phyloP scores from a whole-genome alignment of 2,888 invertebrate species.

The Uropetala carovei region DNA sequence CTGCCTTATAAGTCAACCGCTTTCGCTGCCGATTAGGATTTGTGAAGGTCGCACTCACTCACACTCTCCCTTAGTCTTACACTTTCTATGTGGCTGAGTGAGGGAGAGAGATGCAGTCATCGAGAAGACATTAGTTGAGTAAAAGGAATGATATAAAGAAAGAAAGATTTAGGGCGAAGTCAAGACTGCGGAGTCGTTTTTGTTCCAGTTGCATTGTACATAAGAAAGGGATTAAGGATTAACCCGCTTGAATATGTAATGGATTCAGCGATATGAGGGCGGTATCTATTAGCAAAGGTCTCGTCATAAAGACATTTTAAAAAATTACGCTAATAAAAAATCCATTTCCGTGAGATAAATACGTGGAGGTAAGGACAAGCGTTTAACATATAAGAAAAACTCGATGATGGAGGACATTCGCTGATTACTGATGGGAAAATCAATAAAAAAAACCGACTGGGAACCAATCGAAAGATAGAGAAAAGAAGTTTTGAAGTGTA shows the following conservation, averaged over 20 bases:
- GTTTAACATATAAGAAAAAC: too few relatives aligned
- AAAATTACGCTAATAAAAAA: not conserved
- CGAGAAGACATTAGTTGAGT: too few relatives aligned
- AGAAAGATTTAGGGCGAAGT: too few relatives aligned
- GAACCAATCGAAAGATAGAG: too few relatives aligned
- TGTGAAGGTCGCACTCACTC: not conserved
- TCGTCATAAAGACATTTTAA: not conserved
- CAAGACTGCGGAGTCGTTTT: not conserved
- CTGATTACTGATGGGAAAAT: too few relatives aligned
- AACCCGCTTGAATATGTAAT: not conserved
- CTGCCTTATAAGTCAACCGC: not conserved
- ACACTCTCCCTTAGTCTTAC: too few relatives aligned
- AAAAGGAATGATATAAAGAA: too few relatives aligned
- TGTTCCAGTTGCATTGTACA: not conserved
- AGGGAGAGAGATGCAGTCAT: too few relatives aligned
- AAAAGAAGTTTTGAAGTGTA: too few relatives aligned
- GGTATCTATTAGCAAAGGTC: not conserved
- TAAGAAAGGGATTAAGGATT: not conserved
- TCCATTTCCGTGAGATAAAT: not conserved
- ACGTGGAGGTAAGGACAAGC: not conserved
- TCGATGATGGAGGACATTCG: too few relatives aligned
- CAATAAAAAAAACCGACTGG: too few relatives aligned
- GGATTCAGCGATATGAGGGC: not conserved
- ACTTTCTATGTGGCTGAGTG: too few relatives aligned
- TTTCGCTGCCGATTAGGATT: not conserved